Percentiles rank a stretch among this genome's conserved stretches.
phyloP scores from a whole-genome alignment of 2,113 vertebrate species.

The Tyto alba region DNA sequence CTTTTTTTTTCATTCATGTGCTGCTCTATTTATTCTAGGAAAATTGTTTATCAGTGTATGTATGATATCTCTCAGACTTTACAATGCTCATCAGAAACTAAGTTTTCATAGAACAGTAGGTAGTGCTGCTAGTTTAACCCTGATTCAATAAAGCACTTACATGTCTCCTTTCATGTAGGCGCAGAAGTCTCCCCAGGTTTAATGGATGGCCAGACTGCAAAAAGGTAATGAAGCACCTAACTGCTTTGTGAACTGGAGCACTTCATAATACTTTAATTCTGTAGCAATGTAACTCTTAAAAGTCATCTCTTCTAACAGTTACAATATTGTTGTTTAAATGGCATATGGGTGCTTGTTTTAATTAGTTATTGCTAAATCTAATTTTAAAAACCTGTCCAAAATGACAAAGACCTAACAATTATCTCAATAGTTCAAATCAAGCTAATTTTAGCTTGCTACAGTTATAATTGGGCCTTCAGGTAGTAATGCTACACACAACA shows the following conservation, averaged over 20 bases:
- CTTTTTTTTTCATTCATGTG: not conserved
- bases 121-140: not conserved
- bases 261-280: not conserved
- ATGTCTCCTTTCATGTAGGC: not conserved
- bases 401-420: not conserved
- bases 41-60: not conserved
- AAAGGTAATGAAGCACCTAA: not conserved
- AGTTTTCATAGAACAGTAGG: not conserved
- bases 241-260: not conserved
- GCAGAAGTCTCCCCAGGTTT: not conserved
- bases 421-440: not conserved
- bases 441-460: not conserved
- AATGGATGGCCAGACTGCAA: not conserved
- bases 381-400: not conserved
- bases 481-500: rapidly evolving
- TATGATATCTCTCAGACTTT: not conserved
- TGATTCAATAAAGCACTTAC: not conserved
- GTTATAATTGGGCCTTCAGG: not conserved
- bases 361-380: not conserved
- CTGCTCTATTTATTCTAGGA: not conserved
- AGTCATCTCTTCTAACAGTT: not conserved
- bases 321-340: not conserved
- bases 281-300: not conserved
- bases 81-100: not conserved
- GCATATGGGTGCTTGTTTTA: not conserved